phyloP scores from a whole-genome alignment of 2,113 vertebrate species.

The Diadophis punctatus region DNA sequence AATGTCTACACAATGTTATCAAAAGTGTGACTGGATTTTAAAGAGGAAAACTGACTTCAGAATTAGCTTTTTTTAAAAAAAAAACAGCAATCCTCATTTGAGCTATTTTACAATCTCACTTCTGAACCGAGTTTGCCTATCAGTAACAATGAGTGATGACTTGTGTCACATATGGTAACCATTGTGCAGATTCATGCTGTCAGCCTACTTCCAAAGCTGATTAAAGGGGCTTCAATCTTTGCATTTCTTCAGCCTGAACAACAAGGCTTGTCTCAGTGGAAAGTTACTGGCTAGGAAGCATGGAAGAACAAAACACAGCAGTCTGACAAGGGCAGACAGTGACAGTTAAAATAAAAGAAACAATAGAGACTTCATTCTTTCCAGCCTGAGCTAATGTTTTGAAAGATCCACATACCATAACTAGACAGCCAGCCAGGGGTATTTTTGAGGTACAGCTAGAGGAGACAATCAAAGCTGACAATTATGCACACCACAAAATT shows the following conservation, averaged over 20 bases:
- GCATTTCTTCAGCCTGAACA: background rate
- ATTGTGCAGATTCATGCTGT: background rate
- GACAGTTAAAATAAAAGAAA: constrained; percentile 7
- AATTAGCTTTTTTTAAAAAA: background rate
- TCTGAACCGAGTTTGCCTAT: background rate
- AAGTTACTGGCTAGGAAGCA: background rate
- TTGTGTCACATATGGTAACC: background rate
- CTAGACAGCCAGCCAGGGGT: background rate
- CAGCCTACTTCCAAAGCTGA: background rate
- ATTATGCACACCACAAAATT: background rate
- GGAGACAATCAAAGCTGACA: constrained; percentile 6
- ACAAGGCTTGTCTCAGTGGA: background rate
- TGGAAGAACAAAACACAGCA: constrained; percentile 7
- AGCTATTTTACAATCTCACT: background rate
- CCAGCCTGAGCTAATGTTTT: constrained; percentile 6
- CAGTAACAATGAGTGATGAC: constrained; percentile 6
- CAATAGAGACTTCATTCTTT: constrained; percentile 11
- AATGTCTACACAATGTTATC: background rate
- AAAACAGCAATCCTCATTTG: background rate
- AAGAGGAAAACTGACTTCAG: background rate
- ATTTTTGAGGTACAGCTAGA: background rate
- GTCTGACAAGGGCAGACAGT: background rate
- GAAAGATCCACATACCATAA: constrained; percentile 8
- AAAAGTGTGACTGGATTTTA: background rate
- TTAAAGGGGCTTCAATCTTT: background rate